These are phyloP conservation scores for Pseudorhombus dupliciocellatus DNA, from an alignment of 2,113 vertebrate species.

Conservation along the genomic window DNA sequence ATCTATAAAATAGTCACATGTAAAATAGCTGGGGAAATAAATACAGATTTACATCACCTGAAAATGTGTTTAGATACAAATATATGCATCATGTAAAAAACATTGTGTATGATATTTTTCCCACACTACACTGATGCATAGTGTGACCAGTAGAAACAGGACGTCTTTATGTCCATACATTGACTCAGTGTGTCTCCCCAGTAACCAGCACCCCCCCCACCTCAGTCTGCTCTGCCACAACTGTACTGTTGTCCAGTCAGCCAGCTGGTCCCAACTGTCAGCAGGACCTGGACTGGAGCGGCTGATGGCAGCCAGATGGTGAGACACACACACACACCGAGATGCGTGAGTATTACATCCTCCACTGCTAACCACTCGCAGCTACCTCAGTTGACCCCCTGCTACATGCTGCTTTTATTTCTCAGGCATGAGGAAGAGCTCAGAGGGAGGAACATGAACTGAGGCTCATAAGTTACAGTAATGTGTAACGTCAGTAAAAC, in stretches of 20 bases:
- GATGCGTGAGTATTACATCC: constrained; percentile 47
- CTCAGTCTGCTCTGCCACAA: constrained; percentile 43
- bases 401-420: constrained; percentile 50
- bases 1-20: too few relatives aligned
- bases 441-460: constrained; percentile 49
- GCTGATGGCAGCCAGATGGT: constrained; percentile 68
- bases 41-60: too few relatives aligned
- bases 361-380: constrained; percentile 9
- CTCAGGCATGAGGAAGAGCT: constrained; percentile 39
- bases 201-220: constrained; percentile 22
- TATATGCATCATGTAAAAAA: too few relatives aligned
- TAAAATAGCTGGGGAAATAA: too few relatives aligned
- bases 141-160: neutral
- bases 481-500: constrained; percentile 40
- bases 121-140: too few relatives aligned
- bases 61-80: too few relatives aligned
- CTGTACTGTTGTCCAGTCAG: constrained; percentile 49
- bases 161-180: neutral
- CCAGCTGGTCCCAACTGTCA: constrained; percentile 72
- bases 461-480: constrained; percentile 35
- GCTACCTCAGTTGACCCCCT: constrained; percentile 63
- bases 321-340: constrained; percentile 23
- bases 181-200: constrained; percentile 26
- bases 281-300: constrained; percentile 28
- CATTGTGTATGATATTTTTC: too few relatives aligned